Percentiles rank a stretch among this genome's conserved stretches.
Evolutionary conservation across 2,113 vertebrate genomes (phyloP).

Genomic region (human): GRCh38 chr12:106884501-106885000

Average conservation of each 20-base stretch:
- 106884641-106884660: background rate
- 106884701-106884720: background rate
- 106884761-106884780: background rate
- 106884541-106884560: background rate
- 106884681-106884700: background rate
- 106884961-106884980: background rate
- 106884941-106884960: background rate
- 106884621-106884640: background rate
- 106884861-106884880: background rate
- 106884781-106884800: background rate
- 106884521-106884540: constrained; percentile 69
- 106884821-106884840: background rate
- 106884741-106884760: background rate
- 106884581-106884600: background rate
- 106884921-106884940: background rate
- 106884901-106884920: background rate
- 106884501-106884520: constrained; percentile 53
- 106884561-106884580: constrained; percentile 2
- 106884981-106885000: background rate
- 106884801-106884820: background rate
- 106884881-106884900: background rate
- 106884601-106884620: background rate
- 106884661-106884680: background rate
- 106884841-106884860: background rate
- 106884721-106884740: background rate